Evolutionary conservation across 2,888 invertebrate species (phyloP), one percentile per base, ranked within the genome.

Genomic region (Melanostoma mellinum): DNA sequence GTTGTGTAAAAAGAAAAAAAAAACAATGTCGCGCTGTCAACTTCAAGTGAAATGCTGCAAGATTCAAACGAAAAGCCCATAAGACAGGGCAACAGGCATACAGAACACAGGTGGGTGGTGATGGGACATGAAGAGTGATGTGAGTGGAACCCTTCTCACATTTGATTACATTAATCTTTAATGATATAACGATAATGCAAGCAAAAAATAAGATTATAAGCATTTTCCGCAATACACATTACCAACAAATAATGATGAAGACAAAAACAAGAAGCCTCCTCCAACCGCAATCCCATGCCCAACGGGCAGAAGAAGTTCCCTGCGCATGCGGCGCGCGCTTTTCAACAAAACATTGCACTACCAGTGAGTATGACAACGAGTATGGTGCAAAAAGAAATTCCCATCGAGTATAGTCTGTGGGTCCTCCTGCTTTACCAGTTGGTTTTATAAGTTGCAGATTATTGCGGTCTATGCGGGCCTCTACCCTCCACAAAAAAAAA

Each of bases 401-500:
- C 76, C 78, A 61, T 50, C 60, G 33, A 44, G 61, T n/a, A 36
- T 46, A 35, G 46, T 46, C 35, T 53, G 58, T 67, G 42, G 36
- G 48, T 73, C 72, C 81, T 68, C 77, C 50, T 44, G 81, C 72
- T 40, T 44, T 71, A 77, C 81, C 61, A 77, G 73, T 84, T 78
- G 78, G 78, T 84, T 84, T 84, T 73, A 74, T 84, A 84, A 84
- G 78, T 78, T 74, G 69, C 73, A 58, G 82, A 73, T 73, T 63
- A 61, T 69, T 78, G 77, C 48, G 46, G 68, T 40, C 68, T 65
- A 71, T 81, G 72, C 56, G 72, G 76, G 72, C 50, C 80, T 58
- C 52, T 44, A 56, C 60, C n/a, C 30, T 56, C 4, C 38, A 56
- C 56, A 30, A 36, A 56, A 8, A 38, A 56, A 55, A 36, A 6